Base-by-base conservation (phyloP, 2,113 vertebrate species). In the Atlantisia rogersi region DNA sequence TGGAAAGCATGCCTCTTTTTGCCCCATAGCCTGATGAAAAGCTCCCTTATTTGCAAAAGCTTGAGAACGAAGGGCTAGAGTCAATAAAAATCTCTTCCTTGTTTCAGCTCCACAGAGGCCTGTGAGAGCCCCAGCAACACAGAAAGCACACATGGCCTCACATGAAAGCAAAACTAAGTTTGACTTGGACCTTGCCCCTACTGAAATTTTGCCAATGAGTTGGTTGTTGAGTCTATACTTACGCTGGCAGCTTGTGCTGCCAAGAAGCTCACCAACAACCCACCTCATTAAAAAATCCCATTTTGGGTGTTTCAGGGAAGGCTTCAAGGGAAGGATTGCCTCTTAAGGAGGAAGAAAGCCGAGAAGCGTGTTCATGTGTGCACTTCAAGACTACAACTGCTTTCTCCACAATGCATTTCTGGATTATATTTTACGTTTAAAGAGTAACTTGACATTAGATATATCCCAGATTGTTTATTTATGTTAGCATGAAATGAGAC, bases 71-170 rank as follows among this genome's bases (percentile, higher is more conserved):
- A 69, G 50, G 52, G 52, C 39, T 48, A 15, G 10, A 46, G 63
- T 91, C 55, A 52, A 82, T 82, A 90, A 64, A 96, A 95, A 39
- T 68, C 20, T 52, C 53, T 76, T 92, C 86, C 64, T 86, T 53
- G 77, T 86, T 96, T 90, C 52, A 4, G 63, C 58, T 91, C 39
- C 44, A 10, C 6, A 1, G 81, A 92, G 58, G 55, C 17, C 73
- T 78, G n/a, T 79, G 39, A 2, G 18, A 86, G 63, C 42, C 52
- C 19, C 40, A 44, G 59, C 48, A 93, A 55, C 42, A 42, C 0
- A 4, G 74, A 93, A 25, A 12, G 7, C 2, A 4, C 63, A 32
- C 17, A 44, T 15, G 22, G 40, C 42, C 48, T 39, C 44, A 76
- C 35, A n/a, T 69, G 48, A 90, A 93, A 96, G 67, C 26, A 63